phyloP scores from a whole-genome alignment of 2,113 vertebrate species.

The Onychorhynchus coronatus region DNA sequence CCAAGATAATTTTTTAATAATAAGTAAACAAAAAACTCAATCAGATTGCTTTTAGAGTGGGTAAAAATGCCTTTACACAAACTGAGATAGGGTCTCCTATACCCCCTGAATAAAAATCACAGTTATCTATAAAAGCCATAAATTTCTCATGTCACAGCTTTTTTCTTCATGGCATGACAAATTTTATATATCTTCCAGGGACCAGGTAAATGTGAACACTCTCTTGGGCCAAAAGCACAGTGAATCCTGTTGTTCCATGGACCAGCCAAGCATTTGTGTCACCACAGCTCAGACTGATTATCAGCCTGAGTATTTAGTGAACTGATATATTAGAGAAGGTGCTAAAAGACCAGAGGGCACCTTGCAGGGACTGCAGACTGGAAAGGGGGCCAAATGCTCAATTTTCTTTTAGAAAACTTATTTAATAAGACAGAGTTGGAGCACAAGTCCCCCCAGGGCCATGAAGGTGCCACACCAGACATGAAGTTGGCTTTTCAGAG shows the following conservation, averaged over 20 bases:
- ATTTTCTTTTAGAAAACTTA: not conserved
- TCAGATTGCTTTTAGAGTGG: not conserved
- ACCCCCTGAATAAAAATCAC: not conserved
- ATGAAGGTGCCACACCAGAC: not conserved
- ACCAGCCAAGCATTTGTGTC: not conserved
- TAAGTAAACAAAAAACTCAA: not conserved
- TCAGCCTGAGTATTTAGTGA: not conserved
- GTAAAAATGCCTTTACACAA: not conserved
- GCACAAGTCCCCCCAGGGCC: not conserved
- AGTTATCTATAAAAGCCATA: not conserved
- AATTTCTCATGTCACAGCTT: not conserved
- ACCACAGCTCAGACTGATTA: not conserved
- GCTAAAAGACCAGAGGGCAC: not conserved
- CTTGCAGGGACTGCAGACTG: not conserved
- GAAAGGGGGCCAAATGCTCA: not conserved
- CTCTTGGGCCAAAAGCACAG: not conserved
- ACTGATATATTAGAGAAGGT: not conserved
- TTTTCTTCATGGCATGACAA: not conserved
- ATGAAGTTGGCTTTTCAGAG: not conserved
- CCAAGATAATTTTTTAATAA: not conserved
- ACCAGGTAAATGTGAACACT: fast-evolving
- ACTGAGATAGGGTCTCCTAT: not conserved
- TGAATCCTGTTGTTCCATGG: not conserved
- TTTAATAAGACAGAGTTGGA: not conserved
- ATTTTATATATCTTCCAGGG: not conserved